A percentile compares a stretch with the other conserved stretches of the same genome.
Evolutionary conservation across 2,113 vertebrate genomes (phyloP).

Genomic region (Neogobius melanostomus): DNA sequence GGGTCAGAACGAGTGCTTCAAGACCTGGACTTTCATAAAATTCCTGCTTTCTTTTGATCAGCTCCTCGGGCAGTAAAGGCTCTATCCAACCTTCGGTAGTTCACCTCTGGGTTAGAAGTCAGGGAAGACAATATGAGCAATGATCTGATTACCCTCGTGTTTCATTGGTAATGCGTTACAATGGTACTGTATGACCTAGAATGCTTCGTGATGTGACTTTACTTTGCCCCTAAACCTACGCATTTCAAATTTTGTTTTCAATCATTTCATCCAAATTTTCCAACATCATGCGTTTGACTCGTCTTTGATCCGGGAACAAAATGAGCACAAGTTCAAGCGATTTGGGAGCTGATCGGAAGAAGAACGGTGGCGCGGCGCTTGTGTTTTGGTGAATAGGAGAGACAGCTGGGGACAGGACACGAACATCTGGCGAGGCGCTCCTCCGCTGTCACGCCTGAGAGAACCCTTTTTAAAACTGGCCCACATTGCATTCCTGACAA

Average conservation of each 20-base stretch:
- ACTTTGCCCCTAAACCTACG: background rate
- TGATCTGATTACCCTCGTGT: background rate
- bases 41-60: constrained; percentile 32
- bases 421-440: constrained; percentile 66
- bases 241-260: background rate
- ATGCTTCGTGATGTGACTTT: too few species aligned
- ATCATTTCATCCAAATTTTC: background rate
- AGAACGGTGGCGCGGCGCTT: constrained; percentile 10
- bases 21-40: constrained; percentile 38
- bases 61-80: constrained; percentile 43
- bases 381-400: constrained; percentile 39
- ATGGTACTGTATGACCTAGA: too few species aligned
- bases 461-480: constrained; percentile 43
- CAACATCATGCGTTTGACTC: constrained; percentile 12
- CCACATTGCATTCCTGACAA: constrained; percentile 49
- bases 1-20: constrained; percentile 39
- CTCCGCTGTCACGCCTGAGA: constrained; percentile 51
- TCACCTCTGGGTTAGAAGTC: constrained; percentile 57
- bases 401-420: constrained; percentile 53
- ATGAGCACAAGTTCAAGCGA: constrained; percentile 3
- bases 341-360: constrained; percentile 38
- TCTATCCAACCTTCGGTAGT: constrained; percentile 49
- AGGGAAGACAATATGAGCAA: constrained; percentile 18
- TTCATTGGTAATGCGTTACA: too few species aligned
- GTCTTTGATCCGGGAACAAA: constrained; percentile 4